Conservation (phyloP, 2,888 invertebrate genomes). For the Tenthredo amoena region DNA sequence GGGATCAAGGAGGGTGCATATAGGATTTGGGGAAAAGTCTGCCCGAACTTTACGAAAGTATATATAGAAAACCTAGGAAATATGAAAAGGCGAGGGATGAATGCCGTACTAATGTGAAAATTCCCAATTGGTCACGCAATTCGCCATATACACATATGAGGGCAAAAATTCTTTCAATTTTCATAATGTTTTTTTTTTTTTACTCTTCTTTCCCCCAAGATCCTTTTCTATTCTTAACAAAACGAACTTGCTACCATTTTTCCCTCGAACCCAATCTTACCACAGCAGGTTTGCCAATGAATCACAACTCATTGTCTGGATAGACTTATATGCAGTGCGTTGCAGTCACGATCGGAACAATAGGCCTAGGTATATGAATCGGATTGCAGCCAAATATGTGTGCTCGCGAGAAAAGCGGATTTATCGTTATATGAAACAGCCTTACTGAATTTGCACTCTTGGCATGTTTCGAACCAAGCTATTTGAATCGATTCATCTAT, state of each 20-base stretch:
- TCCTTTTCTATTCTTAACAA: not conserved
- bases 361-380: not conserved
- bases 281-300: slow-evolving; percentile 8
- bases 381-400: not conserved
- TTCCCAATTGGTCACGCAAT: slow-evolving; percentile 24
- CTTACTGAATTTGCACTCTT: not conserved
- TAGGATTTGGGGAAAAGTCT: slow-evolving; percentile 58
- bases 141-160: not conserved
- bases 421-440: not conserved
- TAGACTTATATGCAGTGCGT: not conserved
- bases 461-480: not conserved
- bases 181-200: not conserved
- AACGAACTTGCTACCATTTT: not conserved
- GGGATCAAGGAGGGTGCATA: slow-evolving; percentile 64
- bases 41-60: slow-evolving; percentile 35
- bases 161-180: slow-evolving; percentile 9
- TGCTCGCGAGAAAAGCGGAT: not conserved
- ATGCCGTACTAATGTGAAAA: slow-evolving; percentile 46
- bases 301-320: not conserved
- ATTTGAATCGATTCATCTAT: not conserved
- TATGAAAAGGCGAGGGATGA: slow-evolving; percentile 49
- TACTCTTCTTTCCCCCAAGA: not conserved
- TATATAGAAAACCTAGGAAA: slow-evolving; percentile 57
- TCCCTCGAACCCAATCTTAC: not conserved
- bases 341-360: not conserved